Base-by-base conservation (phyloP, 2,113 vertebrate species). In the Anser brachyrhynchus region DNA sequence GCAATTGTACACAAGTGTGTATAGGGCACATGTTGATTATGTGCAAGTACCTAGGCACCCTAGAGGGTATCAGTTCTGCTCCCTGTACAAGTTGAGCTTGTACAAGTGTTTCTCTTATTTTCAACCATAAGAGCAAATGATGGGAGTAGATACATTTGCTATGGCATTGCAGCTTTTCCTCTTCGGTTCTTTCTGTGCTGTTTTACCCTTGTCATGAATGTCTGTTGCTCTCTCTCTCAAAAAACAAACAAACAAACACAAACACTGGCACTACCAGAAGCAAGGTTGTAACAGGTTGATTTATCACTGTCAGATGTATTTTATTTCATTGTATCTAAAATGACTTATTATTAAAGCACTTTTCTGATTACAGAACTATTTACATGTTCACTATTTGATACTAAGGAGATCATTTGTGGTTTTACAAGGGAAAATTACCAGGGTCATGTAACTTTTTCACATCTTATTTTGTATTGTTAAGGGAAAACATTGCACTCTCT, bases 341-440 rank as follows among this genome's bases (percentile, higher is more conserved):
- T 74, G 5, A 84, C 43, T 90, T 78, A 86, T 44, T 91, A 91
- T 64, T 94, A 84, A 82, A 85, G 23, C 31, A 74, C 15, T 77
- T 91, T 77, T 88, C 65, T 84, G 65, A 93, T 93, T 80, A 86
- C 2, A 80, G 1, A 92, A 49, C 58, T 90, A 67, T 92, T 92
- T 95, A 80, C 14, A 57, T 66, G 21, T 84, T 93, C 70, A 82
- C 13, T 93, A 84, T 85, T 70, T 67, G 66, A 84, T 76, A 76
- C 46, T 66, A 84, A 80, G 33, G 58, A 76, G 89, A 89, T 65
- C 3, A 70, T 84, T 44, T 83, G 44, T 69, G 31, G 7, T 19
- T 69, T 93, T 93, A 65, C 84, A 90, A 90, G 19, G 44, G 35
- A 93, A 79, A 85, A 88, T 87, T 78, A 89, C 65, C 59, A 84